Base-by-base conservation (phyloP, 2,888 invertebrate genomes). In the Xestia sexstrigata region DNA sequence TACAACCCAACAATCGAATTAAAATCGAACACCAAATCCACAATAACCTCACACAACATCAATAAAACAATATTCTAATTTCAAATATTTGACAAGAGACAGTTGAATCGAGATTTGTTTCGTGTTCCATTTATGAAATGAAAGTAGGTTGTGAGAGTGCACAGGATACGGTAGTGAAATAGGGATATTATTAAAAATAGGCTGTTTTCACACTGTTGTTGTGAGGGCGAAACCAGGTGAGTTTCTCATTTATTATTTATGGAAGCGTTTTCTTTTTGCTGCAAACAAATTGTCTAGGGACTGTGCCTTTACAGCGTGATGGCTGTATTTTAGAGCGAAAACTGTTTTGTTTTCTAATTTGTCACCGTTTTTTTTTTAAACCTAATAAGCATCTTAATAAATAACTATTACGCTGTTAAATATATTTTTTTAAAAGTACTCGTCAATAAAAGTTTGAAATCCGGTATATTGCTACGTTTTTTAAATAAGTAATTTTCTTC, bases 171-270 rank as follows among this genome's bases (percentile, higher is more conserved):
- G 78, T 79, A 85, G 88, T 78, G 86, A 87, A 88, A 89, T 86
- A 86, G 89, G 91, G 90, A 90, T 92, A 92, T 89, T 92, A 89
- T 89, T 90, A 91, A 90, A 91, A 84, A 89, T 88, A 88, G 89
- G 88, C 89, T 84, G 87, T 88, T 89, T 89, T 76, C 88, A 89
- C 90, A 89, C 90, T 91, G 89, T 88, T 90, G 89, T 90, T 89
- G 79, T 81, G 74, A 81, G 83, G 80, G 84, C 63, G 78, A 85
- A 78, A 84, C 85, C 89, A 91, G 93, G 92, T 93, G 89, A 92
- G 92, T 88, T 73, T 13, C 78, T 77, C 78, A 82, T 90, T 90
- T 88, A 89, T 89, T 91, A 92, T 91, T 92, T 88, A 92, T 85
- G 84, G 78, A 81, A 86, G 70, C 62, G 79, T 87, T 86, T 88